Evolutionary conservation across 2,113 vertebrate genomes (phyloP), one percentile per base, ranked within the genome.

Genomic region (Scomber japonicus): DNA sequence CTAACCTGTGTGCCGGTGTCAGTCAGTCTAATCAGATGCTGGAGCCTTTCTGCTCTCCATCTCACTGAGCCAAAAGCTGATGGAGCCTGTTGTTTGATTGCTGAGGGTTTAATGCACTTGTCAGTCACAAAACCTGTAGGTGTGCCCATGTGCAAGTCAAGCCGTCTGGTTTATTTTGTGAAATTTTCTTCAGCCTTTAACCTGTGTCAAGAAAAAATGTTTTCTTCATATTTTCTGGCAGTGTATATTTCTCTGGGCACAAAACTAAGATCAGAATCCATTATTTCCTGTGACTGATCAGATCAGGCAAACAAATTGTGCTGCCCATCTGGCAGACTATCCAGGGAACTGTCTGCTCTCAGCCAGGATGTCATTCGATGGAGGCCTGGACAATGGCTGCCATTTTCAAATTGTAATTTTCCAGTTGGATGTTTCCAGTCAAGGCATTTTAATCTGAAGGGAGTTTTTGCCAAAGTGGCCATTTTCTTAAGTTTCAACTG

Each of bases 11-110:
- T 53, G 73, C 16, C 0, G 3, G 19, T 85, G 90, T 86, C 88
- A 89, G 61, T 86, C 85, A 84, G 16, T 77, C 76, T 88, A 83
- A 89, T 93, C 76, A 87, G 67, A 78, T 79, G 35, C 62, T 21
- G 59, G 35, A 79, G 70, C 57, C 72, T 68, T 86, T 92, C 77
- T 87, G 72, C 74, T 78, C 74, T 30, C 59, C 49, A 21, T 75
- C 78, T 78, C n/a, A 21, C 70, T 66, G 80, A 85, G 64, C 65
- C 62, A 76, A 75, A 71, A 67, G 71, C 78, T 86, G 78, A 87
- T 78, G 65, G 71, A 70, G 78, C 64, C 78, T 65, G 78, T 49
- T 86, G 78, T 87, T 85, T 91, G 83, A 90, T 77, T 83, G 88
- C 81, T 71, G 76, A 80, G 64, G 59, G 11, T 87, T 89, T 86